Evolutionary conservation across 64 coral and sea anemone species (phyloP).

Genomic region (Montipora sp.): DNA sequence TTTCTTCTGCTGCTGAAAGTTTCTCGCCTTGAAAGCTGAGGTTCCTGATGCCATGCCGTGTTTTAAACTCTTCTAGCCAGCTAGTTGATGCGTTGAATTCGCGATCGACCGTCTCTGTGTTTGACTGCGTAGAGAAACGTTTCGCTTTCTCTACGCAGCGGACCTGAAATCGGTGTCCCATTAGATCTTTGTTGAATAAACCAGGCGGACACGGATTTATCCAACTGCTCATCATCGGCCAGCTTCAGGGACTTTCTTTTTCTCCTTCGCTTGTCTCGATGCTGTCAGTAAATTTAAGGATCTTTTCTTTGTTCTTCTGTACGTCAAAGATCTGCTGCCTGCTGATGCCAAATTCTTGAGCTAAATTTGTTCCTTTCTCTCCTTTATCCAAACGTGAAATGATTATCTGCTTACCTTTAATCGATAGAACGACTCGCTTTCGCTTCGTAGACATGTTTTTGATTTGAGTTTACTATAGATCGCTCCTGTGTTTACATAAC

Average conservation of each 20-base stretch:
- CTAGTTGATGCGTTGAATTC: not conserved
- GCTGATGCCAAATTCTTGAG: too few species aligned
- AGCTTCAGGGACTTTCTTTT: constrained; percentile 32
- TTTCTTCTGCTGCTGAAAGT: constrained; percentile 46
- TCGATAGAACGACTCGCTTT: not conserved
- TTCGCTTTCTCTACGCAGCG: not conserved
- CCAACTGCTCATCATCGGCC: not conserved
- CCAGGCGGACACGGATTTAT: constrained; percentile 7
- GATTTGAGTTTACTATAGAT: too few species aligned
- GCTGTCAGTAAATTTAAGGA: constrained; percentile 66
- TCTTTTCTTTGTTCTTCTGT: constrained; percentile 66
- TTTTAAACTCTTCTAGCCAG: constrained; percentile 60
- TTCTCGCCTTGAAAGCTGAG: constrained; percentile 61
- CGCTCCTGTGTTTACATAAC: too few species aligned
- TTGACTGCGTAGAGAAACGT: constrained; percentile 40
- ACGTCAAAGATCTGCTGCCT: not conserved
- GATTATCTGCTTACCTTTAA: constrained; percentile 37
- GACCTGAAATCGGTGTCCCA: constrained; percentile 27
- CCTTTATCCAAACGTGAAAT: constrained; percentile 30
- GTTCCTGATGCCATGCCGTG: constrained; percentile 63
- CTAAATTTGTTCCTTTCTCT: too few species aligned
- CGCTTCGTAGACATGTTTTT: too few species aligned
- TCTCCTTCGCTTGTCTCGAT: constrained; percentile 56
- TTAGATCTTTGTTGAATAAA: constrained; percentile 66
- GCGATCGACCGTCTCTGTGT: constrained; percentile 32